Percentiles rank a stretch among this genome's conserved stretches.
Conservation (phyloP, 2,797 vertebrate species). For the Lithobates sylvaticus region DNA sequence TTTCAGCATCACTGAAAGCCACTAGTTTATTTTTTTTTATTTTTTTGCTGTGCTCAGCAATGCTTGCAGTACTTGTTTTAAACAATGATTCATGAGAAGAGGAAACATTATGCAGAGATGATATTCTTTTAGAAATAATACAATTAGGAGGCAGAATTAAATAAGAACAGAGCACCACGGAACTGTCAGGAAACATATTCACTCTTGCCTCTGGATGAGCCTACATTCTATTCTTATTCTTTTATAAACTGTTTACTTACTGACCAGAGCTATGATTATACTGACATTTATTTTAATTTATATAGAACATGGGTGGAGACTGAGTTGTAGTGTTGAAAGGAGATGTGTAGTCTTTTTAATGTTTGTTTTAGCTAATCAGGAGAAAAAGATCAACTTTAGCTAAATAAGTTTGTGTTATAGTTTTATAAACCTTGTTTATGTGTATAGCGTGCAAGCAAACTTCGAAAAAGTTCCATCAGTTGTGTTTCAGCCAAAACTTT, state of each 20-base stretch:
- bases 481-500: too few relatives aligned
- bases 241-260: conserved; percentile 32
- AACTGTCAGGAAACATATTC: conserved; percentile 5
- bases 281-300: background rate
- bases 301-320: background rate
- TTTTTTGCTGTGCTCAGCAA: background rate
- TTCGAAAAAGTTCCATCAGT: too few relatives aligned
- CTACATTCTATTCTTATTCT: conserved; percentile 13
- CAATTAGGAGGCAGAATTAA: conserved; percentile 33
- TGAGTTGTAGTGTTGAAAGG: background rate
- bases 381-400: too few relatives aligned
- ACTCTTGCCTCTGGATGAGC: conserved; percentile 25
- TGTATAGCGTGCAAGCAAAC: too few relatives aligned
- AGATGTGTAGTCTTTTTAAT: too few relatives aligned
- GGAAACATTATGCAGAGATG: conserved; percentile 25
- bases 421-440: too few relatives aligned
- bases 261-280: background rate
- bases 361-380: too few relatives aligned
- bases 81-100: conserved; percentile 7
- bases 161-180: conserved; percentile 19
- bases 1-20: background rate
- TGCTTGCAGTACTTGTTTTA: background rate
- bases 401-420: too few relatives aligned
- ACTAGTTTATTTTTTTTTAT: background rate
- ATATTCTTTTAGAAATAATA: conserved; percentile 35